These are phyloP conservation scores for Aricia artaxerxes DNA, from an alignment of 2,888 invertebrate genomes.

Conservation along the genomic window DNA sequence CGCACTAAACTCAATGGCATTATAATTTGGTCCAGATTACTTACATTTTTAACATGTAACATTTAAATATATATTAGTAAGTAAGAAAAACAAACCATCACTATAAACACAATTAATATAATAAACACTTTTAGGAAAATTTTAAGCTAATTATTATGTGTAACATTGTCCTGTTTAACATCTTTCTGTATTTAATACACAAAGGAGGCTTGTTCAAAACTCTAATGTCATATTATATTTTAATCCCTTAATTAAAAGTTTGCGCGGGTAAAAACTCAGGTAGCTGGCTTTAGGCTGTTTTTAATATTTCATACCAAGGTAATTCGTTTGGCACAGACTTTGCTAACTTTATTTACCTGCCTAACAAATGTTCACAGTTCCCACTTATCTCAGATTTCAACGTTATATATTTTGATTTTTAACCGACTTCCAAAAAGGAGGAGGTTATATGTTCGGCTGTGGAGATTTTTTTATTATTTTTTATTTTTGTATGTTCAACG, in stretches of 20 bases:
- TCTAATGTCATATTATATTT: slow-evolving; percentile 75
- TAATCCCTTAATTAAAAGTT: slow-evolving; percentile 80
- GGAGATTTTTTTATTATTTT: too few relatives aligned
- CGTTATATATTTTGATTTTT: not conserved
- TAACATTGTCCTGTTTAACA: not conserved
- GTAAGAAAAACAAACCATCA: too few relatives aligned
- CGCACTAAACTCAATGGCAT: too few relatives aligned
- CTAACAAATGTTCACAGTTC: not conserved
- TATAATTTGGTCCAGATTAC: too few relatives aligned
- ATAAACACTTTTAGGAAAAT: too few relatives aligned
- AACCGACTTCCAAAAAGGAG: too few relatives aligned
- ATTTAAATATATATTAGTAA: too few relatives aligned
- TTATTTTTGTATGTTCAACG: too few relatives aligned
- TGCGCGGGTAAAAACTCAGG: slow-evolving; percentile 60
- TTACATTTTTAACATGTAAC: too few relatives aligned
- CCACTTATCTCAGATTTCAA: not conserved
- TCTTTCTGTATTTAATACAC: slow-evolving; percentile 41
- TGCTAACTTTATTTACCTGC: slow-evolving; percentile 43
- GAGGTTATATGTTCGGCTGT: too few relatives aligned
- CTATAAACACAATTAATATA: too few relatives aligned
- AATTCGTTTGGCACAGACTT: slow-evolving; percentile 75
- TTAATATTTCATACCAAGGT: slow-evolving; percentile 79
- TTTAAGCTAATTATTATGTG: too few relatives aligned
- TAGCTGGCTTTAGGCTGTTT: slow-evolving; percentile 57
- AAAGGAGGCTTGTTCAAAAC: slow-evolving; percentile 69